A percentile compares a stretch with the other conserved stretches of the same genome.
Evolutionary conservation across 2,888 invertebrate genomes (phyloP).

Genomic region (Tetropium fuscum): DNA sequence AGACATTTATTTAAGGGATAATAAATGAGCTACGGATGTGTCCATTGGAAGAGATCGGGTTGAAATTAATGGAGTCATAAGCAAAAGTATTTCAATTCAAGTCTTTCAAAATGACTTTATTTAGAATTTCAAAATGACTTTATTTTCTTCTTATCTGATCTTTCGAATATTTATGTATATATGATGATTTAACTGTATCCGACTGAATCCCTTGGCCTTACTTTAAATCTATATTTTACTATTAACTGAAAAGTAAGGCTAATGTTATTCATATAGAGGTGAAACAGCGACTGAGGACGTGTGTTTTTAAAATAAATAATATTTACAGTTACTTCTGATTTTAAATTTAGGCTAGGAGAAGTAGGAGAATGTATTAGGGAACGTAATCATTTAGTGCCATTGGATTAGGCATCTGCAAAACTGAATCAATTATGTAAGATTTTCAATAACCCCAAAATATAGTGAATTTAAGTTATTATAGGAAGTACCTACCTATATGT

Average conservation of each 20-base stretch:
- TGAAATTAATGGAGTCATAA: too few relatives aligned
- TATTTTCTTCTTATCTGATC: slow-evolving; percentile 19
- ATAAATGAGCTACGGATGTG: background rate
- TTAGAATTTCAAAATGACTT: too few relatives aligned
- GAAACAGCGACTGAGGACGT: slow-evolving; percentile 41
- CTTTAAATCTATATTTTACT: slow-evolving; percentile 38
- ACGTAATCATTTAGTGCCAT: slow-evolving; percentile 54
- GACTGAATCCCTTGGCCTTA: slow-evolving; percentile 58
- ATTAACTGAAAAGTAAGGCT: slow-evolving; percentile 52
- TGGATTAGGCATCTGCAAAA: slow-evolving; percentile 47
- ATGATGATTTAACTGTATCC: slow-evolving; percentile 8
- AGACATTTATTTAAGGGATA: background rate
- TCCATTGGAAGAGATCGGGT: background rate
- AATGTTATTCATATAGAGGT: slow-evolving; percentile 50
- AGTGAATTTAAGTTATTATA: slow-evolving; percentile 14
- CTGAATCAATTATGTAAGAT: slow-evolving; percentile 15
- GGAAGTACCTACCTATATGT: too few relatives aligned
- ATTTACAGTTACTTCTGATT: slow-evolving; percentile 37
- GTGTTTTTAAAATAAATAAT: slow-evolving; percentile 27
- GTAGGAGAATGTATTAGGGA: slow-evolving; percentile 42
- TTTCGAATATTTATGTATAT: slow-evolving; percentile 14
- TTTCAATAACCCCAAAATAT: slow-evolving; percentile 17
- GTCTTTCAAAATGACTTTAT: too few relatives aligned
- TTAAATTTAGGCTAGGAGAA: slow-evolving; percentile 42
- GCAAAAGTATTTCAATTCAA: too few relatives aligned